Evolutionary conservation across 2,113 vertebrate species (phyloP).

Genomic region (Cynocephalus volans): DNA sequence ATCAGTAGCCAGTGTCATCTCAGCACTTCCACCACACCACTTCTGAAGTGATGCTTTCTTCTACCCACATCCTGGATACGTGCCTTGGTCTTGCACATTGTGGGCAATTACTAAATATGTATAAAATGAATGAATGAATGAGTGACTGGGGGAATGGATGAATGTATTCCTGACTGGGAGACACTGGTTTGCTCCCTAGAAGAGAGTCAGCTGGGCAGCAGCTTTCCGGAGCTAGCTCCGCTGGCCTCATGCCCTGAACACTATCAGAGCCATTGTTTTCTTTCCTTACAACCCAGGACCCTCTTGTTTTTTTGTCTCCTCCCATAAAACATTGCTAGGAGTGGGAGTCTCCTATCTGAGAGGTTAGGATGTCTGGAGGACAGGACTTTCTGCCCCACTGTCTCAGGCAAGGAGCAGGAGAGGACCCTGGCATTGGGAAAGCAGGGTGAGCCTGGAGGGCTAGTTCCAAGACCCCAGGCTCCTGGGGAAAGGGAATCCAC

Average conservation of each 20-base stretch:
- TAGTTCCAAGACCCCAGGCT: too few species aligned
- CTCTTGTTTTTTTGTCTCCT: background rate
- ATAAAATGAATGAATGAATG: background rate
- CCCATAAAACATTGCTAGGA: background rate
- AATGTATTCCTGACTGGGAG: background rate
- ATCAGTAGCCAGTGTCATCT: background rate
- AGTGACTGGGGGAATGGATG: background rate
- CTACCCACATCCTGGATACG: background rate
- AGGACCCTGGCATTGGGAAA: background rate
- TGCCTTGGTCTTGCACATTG: background rate
- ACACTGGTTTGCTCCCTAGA: background rate
- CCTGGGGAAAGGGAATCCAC: too few species aligned
- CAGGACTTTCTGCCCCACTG: background rate
- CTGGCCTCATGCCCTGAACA: too few species aligned
- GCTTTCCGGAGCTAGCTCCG: background rate
- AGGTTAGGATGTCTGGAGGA: background rate
- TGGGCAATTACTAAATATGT: background rate
- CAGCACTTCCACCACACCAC: background rate
- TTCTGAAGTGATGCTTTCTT: background rate
- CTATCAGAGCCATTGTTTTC: background rate
- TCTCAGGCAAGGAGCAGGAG: background rate
- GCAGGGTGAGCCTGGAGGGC: background rate
- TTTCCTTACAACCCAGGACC: background rate
- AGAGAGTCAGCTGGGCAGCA: too few species aligned
- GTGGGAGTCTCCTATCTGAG: background rate